Base-by-base conservation (phyloP, 2,113 vertebrate genomes). In the Calonectris borealis region DNA sequence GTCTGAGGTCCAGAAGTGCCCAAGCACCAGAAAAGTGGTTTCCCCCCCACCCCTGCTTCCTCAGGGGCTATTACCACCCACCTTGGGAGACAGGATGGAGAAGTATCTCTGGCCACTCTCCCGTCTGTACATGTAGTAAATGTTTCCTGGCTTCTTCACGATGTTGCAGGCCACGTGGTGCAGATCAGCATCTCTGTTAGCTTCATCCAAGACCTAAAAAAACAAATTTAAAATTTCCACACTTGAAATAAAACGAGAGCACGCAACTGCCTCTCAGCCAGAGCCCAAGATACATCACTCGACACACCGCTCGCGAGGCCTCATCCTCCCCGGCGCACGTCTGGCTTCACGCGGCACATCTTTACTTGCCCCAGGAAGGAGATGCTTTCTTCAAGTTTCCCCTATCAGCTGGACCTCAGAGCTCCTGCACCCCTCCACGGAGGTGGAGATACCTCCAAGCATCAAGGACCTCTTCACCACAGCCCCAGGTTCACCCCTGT, bases 41-140 rank as follows among this genome's bases (percentile, higher is more conserved):
- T 21, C 3, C 36, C 58, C 17, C 14, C 66, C 36, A 38, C 36
- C 36, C 16, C 44, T 73, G 17, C 49, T 76, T 73, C 51, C 42
- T 66, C 54, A 48, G 58, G 51, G 25, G 79, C 73, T 40, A 34
- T 10, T 38, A 55, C 27, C 36, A 83, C 94, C 24, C 83, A 99
- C 99, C 99, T 98, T 97, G 49, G 99, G 99, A 44, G 99, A 99
- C 88, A 99, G 97, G 94, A 99, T 99, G 40, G 99, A 99, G 97
- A 99, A 99, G 96, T 99, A 99, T 6, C 98, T 97, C 97, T 99
- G 99, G 51, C 99, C 99, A 31, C 98, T 99, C 48, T 99, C 98
- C 44, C 99, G 96, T 92, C 98, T 83, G 88, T 99, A 99, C 80
- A 99, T 97, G 97, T 99, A 99, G 86, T 99, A 99, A 97, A 99